Conservation (phyloP, 2,888 invertebrate species). For the Drosophila setosimentum region DNA sequence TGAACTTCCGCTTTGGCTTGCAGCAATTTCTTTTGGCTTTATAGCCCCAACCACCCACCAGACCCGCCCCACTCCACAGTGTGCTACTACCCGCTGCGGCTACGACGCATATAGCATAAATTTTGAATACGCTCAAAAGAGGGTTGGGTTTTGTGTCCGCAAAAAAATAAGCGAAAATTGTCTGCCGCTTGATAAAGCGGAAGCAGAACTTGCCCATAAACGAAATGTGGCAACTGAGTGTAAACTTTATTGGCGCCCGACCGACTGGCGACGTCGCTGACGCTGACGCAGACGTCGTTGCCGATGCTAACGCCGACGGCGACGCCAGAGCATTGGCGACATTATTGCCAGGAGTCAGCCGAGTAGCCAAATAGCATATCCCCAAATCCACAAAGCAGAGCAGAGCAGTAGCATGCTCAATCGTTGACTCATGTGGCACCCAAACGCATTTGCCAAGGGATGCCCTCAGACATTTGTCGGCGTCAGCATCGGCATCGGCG, state of each 20-base stretch:
- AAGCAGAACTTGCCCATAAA: slow-evolving; percentile 81
- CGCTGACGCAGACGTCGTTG: slow-evolving; percentile 2
- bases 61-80: background rate
- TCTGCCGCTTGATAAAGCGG: slow-evolving; percentile 80
- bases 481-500: slow-evolving; percentile 44
- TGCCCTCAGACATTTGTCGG: slow-evolving; percentile 32
- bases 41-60: slow-evolving; percentile 43
- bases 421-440: slow-evolving; percentile 75
- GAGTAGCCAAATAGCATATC: slow-evolving; percentile 10
- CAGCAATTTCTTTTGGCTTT: slow-evolving; percentile 78
- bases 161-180: slow-evolving; percentile 74
- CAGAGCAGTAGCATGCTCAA: background rate
- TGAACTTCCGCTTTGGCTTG: slow-evolving; percentile 77
- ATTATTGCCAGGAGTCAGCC: slow-evolving; percentile 8
- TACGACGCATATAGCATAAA: slow-evolving; percentile 79
- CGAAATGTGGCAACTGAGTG: slow-evolving; percentile 81
- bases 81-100: slow-evolving; percentile 55
- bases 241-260: slow-evolving; percentile 83
- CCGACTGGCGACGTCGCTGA: slow-evolving; percentile 72
- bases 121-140: slow-evolving; percentile 71
- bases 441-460: slow-evolving; percentile 64
- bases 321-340: slow-evolving; percentile 12
- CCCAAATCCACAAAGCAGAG: slow-evolving; percentile 31
- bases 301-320: background rate
- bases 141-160: slow-evolving; percentile 28